Evolutionary conservation across 2,113 vertebrate species (phyloP), one percentile per base, ranked within the genome.

Genomic region (Erythrolamprus reginae): DNA sequence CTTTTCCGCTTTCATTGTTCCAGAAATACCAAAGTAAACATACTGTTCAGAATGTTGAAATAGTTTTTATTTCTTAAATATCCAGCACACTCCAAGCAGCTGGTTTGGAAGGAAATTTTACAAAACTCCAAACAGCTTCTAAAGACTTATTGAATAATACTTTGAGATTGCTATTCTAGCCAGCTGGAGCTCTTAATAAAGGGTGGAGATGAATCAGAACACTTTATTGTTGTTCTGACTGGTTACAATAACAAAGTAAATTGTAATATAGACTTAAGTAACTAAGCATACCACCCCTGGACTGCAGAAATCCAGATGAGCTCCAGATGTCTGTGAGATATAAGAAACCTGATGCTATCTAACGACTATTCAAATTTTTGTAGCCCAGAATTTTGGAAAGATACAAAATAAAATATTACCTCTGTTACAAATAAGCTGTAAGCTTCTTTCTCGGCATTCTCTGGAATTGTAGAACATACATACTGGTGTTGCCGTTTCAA

Each of bases 401-500:
- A 77, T 53, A 42, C 1, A 28, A 84, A 28, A 13, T n/a, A 38
- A 47, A 84, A 42, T 82, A 92, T 96, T 97, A 99, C 99, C 98
- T 99, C 99, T 90, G 98, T 99, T 82, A 99, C 99, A 93, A 99
- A 99, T 65, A 99, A 96, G 94, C 98, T 99, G 91, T 99, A 98
- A 13, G 99, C 99, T 53, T 98, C 98, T 91, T 97, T 97, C 93
- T 98, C 98, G 15, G 99, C 99, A 1, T 98, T 98, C 56, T 97
- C 97, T 89, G 99, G 99, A 94, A 99, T 97, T 0, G 99, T 99
- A n/a, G 98, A 97, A 93, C 92, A 97, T 33, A 98, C n/a, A 1
- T 99, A 99, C 56, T 98, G 97, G 89, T 98, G 98, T 91, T 99
- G 98, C 1, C 98, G 97, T 89, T 97, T 97, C 96, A 99, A 56